These are phyloP conservation scores for Paguma larvata DNA, from an alignment of 2,797 vertebrate genomes.

Conservation along the genomic window DNA sequence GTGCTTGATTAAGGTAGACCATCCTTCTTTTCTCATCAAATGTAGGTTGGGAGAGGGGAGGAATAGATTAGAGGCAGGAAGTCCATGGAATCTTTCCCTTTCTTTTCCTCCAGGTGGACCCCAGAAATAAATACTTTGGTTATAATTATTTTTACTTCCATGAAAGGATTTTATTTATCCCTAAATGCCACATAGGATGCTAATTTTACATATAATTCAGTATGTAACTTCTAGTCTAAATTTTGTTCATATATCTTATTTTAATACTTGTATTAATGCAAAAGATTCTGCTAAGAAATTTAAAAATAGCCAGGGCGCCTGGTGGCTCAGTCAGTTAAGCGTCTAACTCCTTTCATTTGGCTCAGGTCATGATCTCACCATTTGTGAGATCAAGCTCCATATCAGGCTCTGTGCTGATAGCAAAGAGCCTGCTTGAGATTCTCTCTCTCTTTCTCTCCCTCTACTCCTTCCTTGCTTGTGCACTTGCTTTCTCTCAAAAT, in stretches of 20 bases:
- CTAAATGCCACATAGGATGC: not conserved
- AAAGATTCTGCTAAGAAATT: constrained; percentile 44
- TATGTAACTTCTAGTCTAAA: constrained; percentile 35
- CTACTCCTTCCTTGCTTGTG: too few species aligned
- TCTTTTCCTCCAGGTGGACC: not conserved
- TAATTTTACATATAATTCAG: constrained; percentile 46
- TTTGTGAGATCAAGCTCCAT: too few species aligned
- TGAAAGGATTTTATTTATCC: constrained; percentile 34
- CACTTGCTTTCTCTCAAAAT: too few species aligned
- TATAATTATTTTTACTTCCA: constrained; percentile 43
- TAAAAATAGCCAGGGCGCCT: not conserved
- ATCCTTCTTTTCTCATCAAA: constrained; percentile 15
- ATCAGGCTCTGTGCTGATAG: too few species aligned
- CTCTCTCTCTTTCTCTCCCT: too few species aligned
- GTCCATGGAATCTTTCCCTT: not conserved
- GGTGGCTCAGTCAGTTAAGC: too few species aligned
- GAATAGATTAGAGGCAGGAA: not conserved
- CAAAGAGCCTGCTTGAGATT: too few species aligned
- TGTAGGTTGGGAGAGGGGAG: not conserved
- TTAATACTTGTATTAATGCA: constrained; percentile 37
- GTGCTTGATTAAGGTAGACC: not conserved
- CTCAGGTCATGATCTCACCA: too few species aligned
- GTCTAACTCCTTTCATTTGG: too few species aligned
- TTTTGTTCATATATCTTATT: not conserved
- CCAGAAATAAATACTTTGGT: constrained; percentile 15